Evolutionary conservation across 2,888 invertebrate genomes (phyloP).

Genomic region (Dorcus hopei): DNA sequence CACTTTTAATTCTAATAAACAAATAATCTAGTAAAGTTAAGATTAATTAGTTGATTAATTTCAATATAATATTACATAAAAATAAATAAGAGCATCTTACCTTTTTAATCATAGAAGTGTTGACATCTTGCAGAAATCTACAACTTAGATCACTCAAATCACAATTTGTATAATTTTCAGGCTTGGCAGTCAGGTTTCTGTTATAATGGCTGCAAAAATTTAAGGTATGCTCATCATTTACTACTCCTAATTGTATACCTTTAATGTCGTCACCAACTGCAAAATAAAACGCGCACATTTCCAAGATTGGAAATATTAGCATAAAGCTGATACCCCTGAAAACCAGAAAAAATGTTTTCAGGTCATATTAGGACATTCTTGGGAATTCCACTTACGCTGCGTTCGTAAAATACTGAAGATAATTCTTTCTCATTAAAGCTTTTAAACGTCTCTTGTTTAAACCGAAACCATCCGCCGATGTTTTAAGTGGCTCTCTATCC

Average conservation of each 20-base stretch:
- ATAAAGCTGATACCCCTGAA: conserved; percentile 79
- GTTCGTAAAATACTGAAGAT: conserved; percentile 35
- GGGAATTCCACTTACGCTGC: conserved; percentile 18
- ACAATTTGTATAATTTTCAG: conserved; percentile 47
- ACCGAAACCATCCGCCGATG: conserved; percentile 14
- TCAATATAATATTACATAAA: no score
- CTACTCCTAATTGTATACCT: conserved; percentile 69
- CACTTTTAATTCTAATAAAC: no score
- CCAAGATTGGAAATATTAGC: conserved; percentile 75
- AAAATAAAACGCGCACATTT: conserved; percentile 75
- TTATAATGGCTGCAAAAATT: conserved; percentile 35
- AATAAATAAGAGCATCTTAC: conserved; percentile 31
- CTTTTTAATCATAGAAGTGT: conserved; percentile 56
- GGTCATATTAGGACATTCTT: no score
- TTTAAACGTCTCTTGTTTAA: conserved; percentile 29
- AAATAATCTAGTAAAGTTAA: no score
- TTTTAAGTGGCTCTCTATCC: conserved; percentile 6
- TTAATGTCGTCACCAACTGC: conserved; percentile 76
- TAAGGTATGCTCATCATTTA: conserved; percentile 67
- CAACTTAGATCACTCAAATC: conserved; percentile 59
- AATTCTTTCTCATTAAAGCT: conserved; percentile 37
- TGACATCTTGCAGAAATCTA: conserved; percentile 58
- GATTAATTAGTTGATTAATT: no score
- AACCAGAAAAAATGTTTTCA: conserved; percentile 26
- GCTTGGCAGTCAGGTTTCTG: conserved; percentile 42